Evolutionary conservation across 2,888 invertebrate species (phyloP).

Genomic region (Cheilosia scutellata): DNA sequence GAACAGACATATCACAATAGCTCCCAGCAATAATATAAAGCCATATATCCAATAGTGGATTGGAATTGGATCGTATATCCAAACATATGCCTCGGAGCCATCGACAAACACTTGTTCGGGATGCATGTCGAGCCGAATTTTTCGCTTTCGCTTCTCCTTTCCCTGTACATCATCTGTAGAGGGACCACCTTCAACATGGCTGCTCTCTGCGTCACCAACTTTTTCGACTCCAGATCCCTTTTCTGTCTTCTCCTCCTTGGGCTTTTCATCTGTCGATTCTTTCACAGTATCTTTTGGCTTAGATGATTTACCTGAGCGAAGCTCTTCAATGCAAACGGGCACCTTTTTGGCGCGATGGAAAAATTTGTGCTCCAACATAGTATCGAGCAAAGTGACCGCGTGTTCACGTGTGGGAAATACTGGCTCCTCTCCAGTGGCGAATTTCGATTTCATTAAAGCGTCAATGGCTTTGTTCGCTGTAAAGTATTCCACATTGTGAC

Average conservation of each 20-base stretch:
- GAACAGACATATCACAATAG: slow-evolving; percentile 98
- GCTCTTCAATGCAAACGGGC: slow-evolving; percentile 84
- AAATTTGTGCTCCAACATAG: slow-evolving; percentile 95
- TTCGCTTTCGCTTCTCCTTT: slow-evolving; percentile 91
- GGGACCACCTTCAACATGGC: slow-evolving; percentile 35
- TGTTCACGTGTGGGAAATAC: slow-evolving; percentile 93
- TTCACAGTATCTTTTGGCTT: slow-evolving; percentile 56
- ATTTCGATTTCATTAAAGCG: slow-evolving; percentile 95
- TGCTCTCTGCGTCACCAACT: slow-evolving; percentile 82
- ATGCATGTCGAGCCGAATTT: slow-evolving; percentile 98
- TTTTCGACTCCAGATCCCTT: slow-evolving; percentile 63
- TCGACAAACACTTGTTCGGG: slow-evolving; percentile 97
- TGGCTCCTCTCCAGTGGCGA: slow-evolving; percentile 90
- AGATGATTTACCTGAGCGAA: slow-evolving; percentile 76
- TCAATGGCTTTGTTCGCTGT: slow-evolving; percentile 96
- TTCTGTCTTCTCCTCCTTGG: slow-evolving; percentile 50
- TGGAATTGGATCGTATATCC: slow-evolving; percentile 99
- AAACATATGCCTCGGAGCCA: slow-evolving; percentile 97
- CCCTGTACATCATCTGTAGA: slow-evolving; percentile 39
- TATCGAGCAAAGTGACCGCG: slow-evolving; percentile 91
- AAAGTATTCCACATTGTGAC: slow-evolving; percentile 98
- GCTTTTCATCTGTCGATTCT: slow-evolving; percentile 53
- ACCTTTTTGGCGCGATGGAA: slow-evolving; percentile 97
- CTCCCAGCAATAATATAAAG: slow-evolving; percentile 94
- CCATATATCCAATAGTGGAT: slow-evolving; percentile 97